These are phyloP conservation scores for Drosophila affinis DNA, from an alignment of 2,888 invertebrate genomes.

Conservation along the genomic window DNA sequence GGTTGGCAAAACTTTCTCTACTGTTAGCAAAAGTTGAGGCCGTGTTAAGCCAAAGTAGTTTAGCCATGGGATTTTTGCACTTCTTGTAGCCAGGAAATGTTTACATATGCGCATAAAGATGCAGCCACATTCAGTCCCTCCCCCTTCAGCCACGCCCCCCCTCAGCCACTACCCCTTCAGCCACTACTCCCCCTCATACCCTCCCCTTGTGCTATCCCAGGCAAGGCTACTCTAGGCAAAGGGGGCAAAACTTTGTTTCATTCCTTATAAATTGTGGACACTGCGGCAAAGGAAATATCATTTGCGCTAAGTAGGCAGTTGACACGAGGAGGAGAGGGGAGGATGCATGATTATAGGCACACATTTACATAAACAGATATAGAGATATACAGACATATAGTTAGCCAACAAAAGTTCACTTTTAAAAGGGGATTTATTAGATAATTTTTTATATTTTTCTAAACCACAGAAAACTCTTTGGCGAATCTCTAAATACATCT, in stretches of 20 bases:
- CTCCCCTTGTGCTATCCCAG: not conserved
- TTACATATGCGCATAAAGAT: slow-evolving; percentile 79
- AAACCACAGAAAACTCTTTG: no score
- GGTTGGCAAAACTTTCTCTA: slow-evolving; percentile 35
- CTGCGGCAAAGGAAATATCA: slow-evolving; percentile 56
- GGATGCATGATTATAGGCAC: not conserved
- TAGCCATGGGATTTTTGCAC: slow-evolving; percentile 51
- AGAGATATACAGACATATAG: not conserved
- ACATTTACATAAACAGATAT: not conserved
- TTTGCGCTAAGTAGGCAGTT: slow-evolving; percentile 59
- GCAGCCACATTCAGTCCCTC: slow-evolving; percentile 33
- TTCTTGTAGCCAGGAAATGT: slow-evolving; percentile 65
- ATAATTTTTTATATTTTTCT: no score
- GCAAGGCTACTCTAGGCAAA: not conserved
- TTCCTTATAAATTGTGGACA: slow-evolving; percentile 64
- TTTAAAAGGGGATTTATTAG: no score
- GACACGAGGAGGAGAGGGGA: not conserved
- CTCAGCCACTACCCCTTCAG: no score
- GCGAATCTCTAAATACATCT: no score
- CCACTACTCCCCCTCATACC: no score
- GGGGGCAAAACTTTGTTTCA: slow-evolving; percentile 36
- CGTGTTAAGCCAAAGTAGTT: slow-evolving; percentile 50
- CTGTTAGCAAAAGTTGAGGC: slow-evolving; percentile 41
- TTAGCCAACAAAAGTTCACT: not conserved
- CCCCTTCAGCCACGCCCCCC: no score